Evolutionary conservation across 2,888 invertebrate genomes (phyloP), one percentile per base, ranked within the genome.

Genomic region (Anoplius nigerrimus): DNA sequence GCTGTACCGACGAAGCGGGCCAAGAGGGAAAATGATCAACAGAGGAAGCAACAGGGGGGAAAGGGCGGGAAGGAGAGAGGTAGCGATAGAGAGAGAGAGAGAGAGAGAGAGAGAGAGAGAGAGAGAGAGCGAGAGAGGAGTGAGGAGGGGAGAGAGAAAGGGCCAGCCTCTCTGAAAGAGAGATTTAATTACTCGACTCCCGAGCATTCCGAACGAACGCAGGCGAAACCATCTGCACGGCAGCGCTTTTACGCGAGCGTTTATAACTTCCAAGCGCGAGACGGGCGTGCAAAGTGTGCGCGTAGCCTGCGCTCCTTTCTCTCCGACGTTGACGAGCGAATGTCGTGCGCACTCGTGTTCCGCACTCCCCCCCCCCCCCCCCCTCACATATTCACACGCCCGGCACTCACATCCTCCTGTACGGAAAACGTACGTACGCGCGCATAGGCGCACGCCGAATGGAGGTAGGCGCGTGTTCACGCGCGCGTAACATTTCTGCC

Each of bases 161-260:
- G 24, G 62, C 61, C 63, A n/a, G 65, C 45, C 68, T 54, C 43
- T 24, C 24, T 48, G 73, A 62, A 70, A 66, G 68, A 75, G 64
- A 66, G 73, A 75, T 78, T 78, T 78, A 77, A 78, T 78, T 77
- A 75, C 70, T 71, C 60, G 64, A 56, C 66, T 64, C 48, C 16
- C 65, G 61, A 64, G 53, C 60, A 21, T 54, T 68, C 61, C 69
- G 54, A 52, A 18, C 45, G 48, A 59, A 59, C 46, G 54, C 27
- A 24, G 48, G 24, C 51, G 24, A 58, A 48, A 61, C 20, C 21
- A 27, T 34, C 24, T 18, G 15, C 54, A 24, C 43, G 34, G 16
- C 58, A 46, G 18, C 42, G 46, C 43, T 66, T 66, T 61, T 57
- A 46, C 43, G 18, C 51, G 21, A 42, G 57, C 57, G 56, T 56